Conservation (phyloP, 2,888 invertebrate genomes). For the Aquatica leii region DNA sequence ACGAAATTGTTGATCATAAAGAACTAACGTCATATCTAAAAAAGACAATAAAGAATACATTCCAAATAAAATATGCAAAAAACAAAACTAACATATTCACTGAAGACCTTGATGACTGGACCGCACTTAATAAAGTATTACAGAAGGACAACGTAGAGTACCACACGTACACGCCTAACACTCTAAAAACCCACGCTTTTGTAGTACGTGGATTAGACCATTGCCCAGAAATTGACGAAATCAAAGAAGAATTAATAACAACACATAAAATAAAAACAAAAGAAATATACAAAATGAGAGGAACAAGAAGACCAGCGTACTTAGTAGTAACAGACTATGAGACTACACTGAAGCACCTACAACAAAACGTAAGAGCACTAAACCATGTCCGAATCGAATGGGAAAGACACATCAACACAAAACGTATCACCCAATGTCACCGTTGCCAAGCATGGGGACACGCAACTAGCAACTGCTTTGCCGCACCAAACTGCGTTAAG, state of each 20-base stretch:
- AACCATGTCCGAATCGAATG: constrained; percentile 28
- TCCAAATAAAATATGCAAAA: constrained; percentile 5
- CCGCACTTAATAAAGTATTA: neutral
- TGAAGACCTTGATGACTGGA: neutral
- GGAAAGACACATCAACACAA: constrained; percentile 42
- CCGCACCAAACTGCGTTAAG: constrained; percentile 44
- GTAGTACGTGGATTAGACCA: constrained; percentile 6
- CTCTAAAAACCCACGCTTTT: neutral
- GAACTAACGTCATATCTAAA: too few species aligned
- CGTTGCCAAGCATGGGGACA: constrained; percentile 47
- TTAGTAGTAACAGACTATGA: neutral
- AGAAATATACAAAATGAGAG: neutral
- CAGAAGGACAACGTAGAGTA: neutral
- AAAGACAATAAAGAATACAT: too few species aligned
- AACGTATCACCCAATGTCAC: constrained; percentile 44
- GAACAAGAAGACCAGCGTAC: constrained; percentile 25
- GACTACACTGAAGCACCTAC: neutral
- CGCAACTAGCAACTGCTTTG: constrained; percentile 43
- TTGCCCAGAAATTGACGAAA: neutral
- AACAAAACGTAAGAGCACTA: neutral
- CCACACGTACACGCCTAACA: neutral
- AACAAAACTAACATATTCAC: constrained; percentile 9
- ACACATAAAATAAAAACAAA: neutral
- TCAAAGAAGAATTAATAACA: neutral
- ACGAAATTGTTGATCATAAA: too few species aligned